phyloP scores from a whole-genome alignment of 2,113 vertebrate species.

The Hippotragus niger region DNA sequence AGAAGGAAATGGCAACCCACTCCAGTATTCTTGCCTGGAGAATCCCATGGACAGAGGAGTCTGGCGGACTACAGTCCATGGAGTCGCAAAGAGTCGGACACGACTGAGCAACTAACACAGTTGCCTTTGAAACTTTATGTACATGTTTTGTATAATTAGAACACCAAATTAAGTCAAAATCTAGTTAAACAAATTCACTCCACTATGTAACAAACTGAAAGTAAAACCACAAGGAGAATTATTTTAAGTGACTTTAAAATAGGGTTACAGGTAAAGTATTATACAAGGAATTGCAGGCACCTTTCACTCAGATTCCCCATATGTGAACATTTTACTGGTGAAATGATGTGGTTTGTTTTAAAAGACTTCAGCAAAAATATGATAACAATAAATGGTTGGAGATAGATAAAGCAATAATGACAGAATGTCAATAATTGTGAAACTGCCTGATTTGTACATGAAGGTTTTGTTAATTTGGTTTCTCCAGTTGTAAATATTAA shows the following conservation, averaged over 20 bases:
- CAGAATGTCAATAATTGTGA: not conserved
- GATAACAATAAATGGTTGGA: not conserved
- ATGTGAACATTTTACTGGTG: not conserved
- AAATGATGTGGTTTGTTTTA: conserved; percentile 9
- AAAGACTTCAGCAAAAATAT: not conserved
- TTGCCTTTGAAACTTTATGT: not conserved
- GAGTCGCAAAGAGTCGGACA: not conserved
- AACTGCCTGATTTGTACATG: not conserved
- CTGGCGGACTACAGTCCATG: not conserved
- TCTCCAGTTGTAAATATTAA: not conserved
- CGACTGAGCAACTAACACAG: not conserved
- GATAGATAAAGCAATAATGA: not conserved
- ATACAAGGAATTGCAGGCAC: not conserved
- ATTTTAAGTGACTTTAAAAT: conserved; percentile 41
- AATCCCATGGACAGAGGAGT: not conserved
- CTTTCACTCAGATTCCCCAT: not conserved
- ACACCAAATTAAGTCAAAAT: conserved; percentile 48
- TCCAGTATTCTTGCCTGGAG: not conserved
- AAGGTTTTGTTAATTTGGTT: not conserved
- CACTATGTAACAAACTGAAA: conserved; percentile 20
- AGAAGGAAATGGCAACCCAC: not conserved
- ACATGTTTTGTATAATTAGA: conserved; percentile 24
- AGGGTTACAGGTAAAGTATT: not conserved
- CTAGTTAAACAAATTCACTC: conserved; percentile 41
- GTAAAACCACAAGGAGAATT: not conserved